Percentiles rank a stretch among this genome's conserved stretches.
Evolutionary conservation across 2,888 invertebrate species (phyloP).

Genomic region (Trimorus sp.): DNA sequence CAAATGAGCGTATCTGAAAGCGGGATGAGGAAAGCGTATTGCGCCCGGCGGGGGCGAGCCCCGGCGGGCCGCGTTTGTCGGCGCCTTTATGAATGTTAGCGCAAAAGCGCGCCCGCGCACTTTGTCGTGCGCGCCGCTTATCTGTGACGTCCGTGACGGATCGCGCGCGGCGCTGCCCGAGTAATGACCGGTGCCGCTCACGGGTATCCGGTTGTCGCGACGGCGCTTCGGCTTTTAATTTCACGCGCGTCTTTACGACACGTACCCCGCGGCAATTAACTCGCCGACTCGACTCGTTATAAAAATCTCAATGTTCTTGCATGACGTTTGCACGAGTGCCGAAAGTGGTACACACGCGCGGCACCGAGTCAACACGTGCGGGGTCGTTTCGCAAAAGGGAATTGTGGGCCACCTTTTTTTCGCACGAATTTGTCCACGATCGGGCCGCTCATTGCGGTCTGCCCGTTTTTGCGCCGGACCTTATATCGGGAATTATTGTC

Average conservation of each 20-base stretch:
- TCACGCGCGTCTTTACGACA: conserved; percentile 53
- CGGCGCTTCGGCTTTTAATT: conserved; percentile 53
- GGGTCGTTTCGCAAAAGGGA: too few species aligned
- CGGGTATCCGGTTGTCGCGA: conserved; percentile 53
- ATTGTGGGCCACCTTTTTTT: too few species aligned
- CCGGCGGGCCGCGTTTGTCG: conserved; percentile 6
- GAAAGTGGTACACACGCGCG: conserved; percentile 6
- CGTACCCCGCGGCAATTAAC: conserved; percentile 51
- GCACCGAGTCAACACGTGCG: too few species aligned
- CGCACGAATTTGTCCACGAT: too few species aligned
- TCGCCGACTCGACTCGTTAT: conserved; percentile 16
- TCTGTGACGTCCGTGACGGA: conserved; percentile 59
- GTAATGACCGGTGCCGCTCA: conserved; percentile 52
- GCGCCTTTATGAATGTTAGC: conserved; percentile 37
- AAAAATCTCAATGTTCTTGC: conserved; percentile 32
- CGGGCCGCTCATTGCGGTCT: too few species aligned
- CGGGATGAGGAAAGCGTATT: conserved; percentile 23
- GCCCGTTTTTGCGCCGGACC: too few species aligned
- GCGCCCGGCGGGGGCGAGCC: not conserved
- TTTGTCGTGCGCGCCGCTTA: conserved; percentile 49
- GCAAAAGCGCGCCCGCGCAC: conserved; percentile 37
- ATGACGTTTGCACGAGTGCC: conserved; percentile 8
- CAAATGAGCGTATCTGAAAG: not conserved
- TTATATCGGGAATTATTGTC: too few species aligned
- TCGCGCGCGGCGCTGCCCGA: conserved; percentile 32